Evolutionary conservation across 2,113 vertebrate species (phyloP), one percentile per base, ranked within the genome.

Genomic region (Oncorhynchus tshawytscha): DNA sequence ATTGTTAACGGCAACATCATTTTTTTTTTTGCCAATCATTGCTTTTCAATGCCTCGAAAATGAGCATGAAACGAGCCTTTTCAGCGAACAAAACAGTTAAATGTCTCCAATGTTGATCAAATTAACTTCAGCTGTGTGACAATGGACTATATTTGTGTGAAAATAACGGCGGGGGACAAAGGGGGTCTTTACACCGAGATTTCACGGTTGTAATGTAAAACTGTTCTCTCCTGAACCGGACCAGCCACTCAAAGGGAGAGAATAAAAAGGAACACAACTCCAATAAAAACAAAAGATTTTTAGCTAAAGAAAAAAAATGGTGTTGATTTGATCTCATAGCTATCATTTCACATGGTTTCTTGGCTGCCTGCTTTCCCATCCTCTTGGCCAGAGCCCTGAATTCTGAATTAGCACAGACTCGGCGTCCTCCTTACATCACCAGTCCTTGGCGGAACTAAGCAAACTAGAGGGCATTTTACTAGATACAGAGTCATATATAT

Each of bases 91-190:
- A 97, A 97, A 97, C 96, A 96, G 96, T 98, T 97, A 97, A 98
- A 98, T 98, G 97, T 99, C 95, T 85, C 95, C 97, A 98, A 99
- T 98, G 97, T 97, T 98, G 97, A 99, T 98, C 97, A 99, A 98
- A 99, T 99, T 99, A 99, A 99, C 97, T 99, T 96, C 96, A 95
- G 95, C 91, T 77, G 92, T 88, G 90, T 93, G 95, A 99, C 97
- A 99, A 98, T 96, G 93, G 96, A 97, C 97, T 97, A 95, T 95
- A 96, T 98, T 96, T 97, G 97, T 96, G 97, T 96, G 96, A 94
- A 96, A 96, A 96, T 96, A 97, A 98, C 95, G 92, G 94, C 87
- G 77, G 76, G 86, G 84, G 90, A 97, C 96, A 98, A 97, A 95
- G 92, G 91, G 84, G 65, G 77, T 90, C 94, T 96, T 98, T 96